These are phyloP conservation scores for Sebastes diaconus DNA, from an alignment of 2,797 vertebrate species.

Conservation along the genomic window DNA sequence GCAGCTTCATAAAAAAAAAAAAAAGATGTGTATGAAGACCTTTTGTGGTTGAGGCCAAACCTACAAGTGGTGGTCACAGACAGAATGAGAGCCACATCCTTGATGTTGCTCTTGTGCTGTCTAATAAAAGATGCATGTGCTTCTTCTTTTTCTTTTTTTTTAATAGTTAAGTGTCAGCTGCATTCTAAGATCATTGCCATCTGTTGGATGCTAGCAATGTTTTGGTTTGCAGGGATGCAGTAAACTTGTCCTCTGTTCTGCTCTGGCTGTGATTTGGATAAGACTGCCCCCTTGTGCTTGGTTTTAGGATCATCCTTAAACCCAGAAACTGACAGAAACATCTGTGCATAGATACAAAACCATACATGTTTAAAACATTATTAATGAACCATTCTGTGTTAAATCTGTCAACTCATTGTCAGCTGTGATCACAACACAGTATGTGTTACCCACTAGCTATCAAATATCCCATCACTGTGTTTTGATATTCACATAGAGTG, in stretches of 20 bases:
- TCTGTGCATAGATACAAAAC: neutral
- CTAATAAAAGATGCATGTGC: constrained; percentile 56
- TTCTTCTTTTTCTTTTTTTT: constrained; percentile 3
- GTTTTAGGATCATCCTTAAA: constrained; percentile 15
- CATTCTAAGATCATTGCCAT: constrained; percentile 15
- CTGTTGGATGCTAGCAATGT: constrained; percentile 6
- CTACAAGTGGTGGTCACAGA: constrained; percentile 27
- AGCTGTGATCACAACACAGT: neutral
- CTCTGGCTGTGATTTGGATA: constrained; percentile 38
- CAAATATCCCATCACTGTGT: neutral
- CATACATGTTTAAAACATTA: neutral
- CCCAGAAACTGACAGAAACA: neutral
- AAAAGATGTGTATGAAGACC: constrained; percentile 6
- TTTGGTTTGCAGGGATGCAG: constrained; percentile 37
- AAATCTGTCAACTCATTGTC: neutral
- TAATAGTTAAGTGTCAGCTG: constrained; percentile 26
- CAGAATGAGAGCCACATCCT: constrained; percentile 32
- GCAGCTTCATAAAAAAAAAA: neutral
- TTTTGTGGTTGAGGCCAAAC: constrained; percentile 40
- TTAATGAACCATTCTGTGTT: neutral
- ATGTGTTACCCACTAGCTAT: neutral
- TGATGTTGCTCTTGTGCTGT: constrained; percentile 36
- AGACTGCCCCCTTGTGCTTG: constrained; percentile 71
- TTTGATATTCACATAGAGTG: constrained; percentile 6
- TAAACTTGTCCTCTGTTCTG: neutral